These are phyloP conservation scores for Diaphora mendica DNA, from an alignment of 2,888 invertebrate genomes.

Conservation along the genomic window DNA sequence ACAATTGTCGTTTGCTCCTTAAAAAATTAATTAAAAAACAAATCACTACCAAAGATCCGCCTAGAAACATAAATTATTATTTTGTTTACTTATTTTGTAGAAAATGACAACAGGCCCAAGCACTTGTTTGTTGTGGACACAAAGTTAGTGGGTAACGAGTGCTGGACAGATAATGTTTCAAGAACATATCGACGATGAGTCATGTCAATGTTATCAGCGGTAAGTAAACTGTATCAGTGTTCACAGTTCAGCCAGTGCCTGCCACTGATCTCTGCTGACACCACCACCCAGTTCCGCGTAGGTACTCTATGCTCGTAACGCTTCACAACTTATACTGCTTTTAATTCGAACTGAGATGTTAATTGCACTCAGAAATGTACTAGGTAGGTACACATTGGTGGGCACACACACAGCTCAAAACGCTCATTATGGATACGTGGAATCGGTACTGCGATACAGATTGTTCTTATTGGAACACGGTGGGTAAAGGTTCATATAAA, in stretches of 20 bases:
- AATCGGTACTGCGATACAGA: too few species aligned
- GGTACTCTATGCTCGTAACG: background rate
- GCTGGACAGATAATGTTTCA: background rate
- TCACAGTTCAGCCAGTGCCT: background rate
- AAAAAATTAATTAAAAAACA: background rate
- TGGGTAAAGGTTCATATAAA: too few species aligned
- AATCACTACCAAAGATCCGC: background rate
- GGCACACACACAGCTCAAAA: too few species aligned
- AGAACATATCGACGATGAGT: background rate
- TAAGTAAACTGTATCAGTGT: background rate
- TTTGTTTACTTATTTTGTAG: conserved; percentile 4
- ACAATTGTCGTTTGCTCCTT: too few species aligned
- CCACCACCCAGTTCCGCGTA: background rate
- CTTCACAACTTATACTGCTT: background rate
- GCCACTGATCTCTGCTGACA: background rate
- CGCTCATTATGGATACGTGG: background rate
- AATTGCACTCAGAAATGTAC: background rate
- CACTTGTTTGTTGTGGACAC: background rate
- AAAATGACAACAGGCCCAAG: background rate
- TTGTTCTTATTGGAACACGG: too few species aligned
- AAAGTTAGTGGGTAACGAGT: background rate
- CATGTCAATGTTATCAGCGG: background rate
- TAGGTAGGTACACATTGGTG: too few species aligned
- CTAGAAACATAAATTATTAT: background rate
- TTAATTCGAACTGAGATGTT: background rate